Base-by-base conservation (phyloP, 2,888 invertebrate genomes). In the Rotaria socialis region DNA sequence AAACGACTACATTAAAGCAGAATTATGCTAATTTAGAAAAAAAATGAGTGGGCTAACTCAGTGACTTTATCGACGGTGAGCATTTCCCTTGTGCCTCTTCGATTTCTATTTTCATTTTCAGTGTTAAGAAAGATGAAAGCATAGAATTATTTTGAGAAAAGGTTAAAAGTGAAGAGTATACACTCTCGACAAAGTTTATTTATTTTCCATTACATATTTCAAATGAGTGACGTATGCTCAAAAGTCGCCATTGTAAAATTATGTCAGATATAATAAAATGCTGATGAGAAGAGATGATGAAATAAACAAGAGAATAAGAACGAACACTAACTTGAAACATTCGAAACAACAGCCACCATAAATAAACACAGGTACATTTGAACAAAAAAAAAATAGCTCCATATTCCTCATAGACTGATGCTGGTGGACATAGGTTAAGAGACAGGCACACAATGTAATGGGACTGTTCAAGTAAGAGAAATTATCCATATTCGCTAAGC, bases 301-400 rank as follows among this genome's bases (percentile, higher is more conserved):
- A 22, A 56, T 16, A 24, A 56, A 24, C 19, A 24, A 56, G 24
- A 56, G 67, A 67, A 19, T n/a, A 41, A 19, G 35, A 41, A 67
- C 3, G 27, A 35, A 67, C 35, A 56, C 56, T 56, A 56, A 56
- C 24, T 56, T 67, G 27, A 16, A 60, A 60, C 58, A 60, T 27
- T 60, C n/a, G 58, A 67, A 67, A 67, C 67, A 67, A 67, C 67
- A 67, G 35, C 27, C 67, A 67, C 67, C 67, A 67, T 67, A 35
- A 35, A 67, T 67, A 67, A 67, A 67, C 67, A 67, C 35, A 67
- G 67, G 35, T 35, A 67, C 2, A 67, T 27, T 67, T 67, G 27
- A 67, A 67, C 67, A 67, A 22, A 35, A 67, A 67, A 67, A 67
- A 67, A 67, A 67, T 67, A 67, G 35, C 35, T 35, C 27, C 67